Evolutionary conservation across 2,797 vertebrate species (phyloP).

Genomic region (Acestrorhynchus altus): DNA sequence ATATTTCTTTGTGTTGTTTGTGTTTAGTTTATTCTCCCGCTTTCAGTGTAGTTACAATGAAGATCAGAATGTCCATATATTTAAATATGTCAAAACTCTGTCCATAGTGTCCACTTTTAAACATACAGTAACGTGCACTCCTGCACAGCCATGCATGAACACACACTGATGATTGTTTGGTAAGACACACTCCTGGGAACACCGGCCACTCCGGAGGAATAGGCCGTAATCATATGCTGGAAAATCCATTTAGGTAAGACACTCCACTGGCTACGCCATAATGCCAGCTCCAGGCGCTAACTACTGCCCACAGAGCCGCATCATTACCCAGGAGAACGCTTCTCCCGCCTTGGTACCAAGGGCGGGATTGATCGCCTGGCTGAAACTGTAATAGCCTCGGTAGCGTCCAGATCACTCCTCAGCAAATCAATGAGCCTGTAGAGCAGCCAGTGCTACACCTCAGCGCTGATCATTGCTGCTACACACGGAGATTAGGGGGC

Average conservation of each 20-base stretch:
- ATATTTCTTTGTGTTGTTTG: no score
- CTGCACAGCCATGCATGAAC: neutral
- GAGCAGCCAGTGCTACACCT: slow-evolving; percentile 5
- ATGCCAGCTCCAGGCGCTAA: slow-evolving; percentile 22
- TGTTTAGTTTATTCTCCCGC: no score
- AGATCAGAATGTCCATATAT: no score
- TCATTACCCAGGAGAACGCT: slow-evolving; percentile 23
- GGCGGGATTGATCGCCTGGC: slow-evolving; percentile 18
- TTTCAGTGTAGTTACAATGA: no score
- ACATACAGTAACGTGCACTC: neutral
- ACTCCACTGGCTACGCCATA: slow-evolving; percentile 49
- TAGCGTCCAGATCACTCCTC: slow-evolving; percentile 47
- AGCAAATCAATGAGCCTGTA: slow-evolving; percentile 60
- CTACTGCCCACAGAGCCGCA: neutral
- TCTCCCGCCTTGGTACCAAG: neutral
- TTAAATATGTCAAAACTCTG: neutral
- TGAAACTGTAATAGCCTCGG: slow-evolving; percentile 53
- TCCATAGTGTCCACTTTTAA: no score
- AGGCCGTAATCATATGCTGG: slow-evolving; percentile 9
- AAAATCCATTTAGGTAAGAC: slow-evolving; percentile 61
- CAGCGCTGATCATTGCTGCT: neutral
- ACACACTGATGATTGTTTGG: neutral
- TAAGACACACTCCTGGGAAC: neutral
- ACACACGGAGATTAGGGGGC: neutral
- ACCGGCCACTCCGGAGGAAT: neutral